Percentiles rank a stretch among this genome's conserved stretches.
Evolutionary conservation across 2,888 invertebrate genomes (phyloP).

Genomic region (Griposia aprilina): DNA sequence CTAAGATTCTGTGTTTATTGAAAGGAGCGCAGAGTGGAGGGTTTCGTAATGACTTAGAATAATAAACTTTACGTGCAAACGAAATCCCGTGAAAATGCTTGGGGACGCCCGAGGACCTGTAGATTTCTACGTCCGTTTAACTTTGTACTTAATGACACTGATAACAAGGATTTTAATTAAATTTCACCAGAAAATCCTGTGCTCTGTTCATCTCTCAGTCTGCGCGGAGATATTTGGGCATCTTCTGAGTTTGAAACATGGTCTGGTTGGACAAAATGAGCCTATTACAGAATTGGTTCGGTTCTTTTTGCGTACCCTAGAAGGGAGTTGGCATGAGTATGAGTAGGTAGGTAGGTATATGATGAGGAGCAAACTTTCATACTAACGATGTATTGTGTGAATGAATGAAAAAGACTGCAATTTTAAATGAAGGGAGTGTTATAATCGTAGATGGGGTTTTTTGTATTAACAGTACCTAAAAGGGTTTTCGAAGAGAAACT

Average conservation of each 20-base stretch:
- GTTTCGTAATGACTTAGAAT: background rate
- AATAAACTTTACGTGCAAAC: background rate
- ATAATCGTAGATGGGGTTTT: background rate
- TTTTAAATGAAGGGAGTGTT: slow-evolving; percentile 1
- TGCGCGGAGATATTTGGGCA: background rate
- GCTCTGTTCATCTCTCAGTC: background rate
- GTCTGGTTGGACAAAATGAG: slow-evolving; percentile 5
- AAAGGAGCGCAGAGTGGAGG: background rate
- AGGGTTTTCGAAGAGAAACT: slow-evolving; percentile 6
- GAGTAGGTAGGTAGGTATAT: background rate
- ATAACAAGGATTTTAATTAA: background rate
- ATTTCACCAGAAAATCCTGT: background rate
- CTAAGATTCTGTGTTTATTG: background rate
- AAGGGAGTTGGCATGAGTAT: slow-evolving; percentile 13
- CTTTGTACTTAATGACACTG: background rate
- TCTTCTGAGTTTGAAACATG: background rate
- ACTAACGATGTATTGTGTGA: background rate
- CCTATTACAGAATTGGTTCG: background rate
- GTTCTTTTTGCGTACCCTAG: slow-evolving; percentile 27
- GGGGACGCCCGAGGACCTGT: background rate
- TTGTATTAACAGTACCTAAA: slow-evolving; percentile 2
- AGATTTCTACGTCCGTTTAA: background rate
- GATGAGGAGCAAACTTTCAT: background rate
- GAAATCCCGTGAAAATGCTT: no score
- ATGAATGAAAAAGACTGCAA: slow-evolving; percentile 15